Evolutionary conservation across 1,140 invertebrate species (phyloP).

Genomic region (Parapsyche elsis): DNA sequence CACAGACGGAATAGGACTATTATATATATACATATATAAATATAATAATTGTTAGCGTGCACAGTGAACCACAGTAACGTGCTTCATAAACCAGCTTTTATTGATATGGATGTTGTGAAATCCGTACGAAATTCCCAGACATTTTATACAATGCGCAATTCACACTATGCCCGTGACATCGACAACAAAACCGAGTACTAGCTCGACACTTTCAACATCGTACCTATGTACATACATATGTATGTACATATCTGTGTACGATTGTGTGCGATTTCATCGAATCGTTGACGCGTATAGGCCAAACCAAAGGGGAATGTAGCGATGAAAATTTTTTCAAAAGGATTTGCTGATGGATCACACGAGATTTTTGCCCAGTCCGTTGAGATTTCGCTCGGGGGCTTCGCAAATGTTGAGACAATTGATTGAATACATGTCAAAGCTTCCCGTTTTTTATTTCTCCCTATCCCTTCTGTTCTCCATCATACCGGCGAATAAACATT

Average conservation of each 20-base stretch:
- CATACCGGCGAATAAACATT: neutral
- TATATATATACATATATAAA: too few relatives aligned
- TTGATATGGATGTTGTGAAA: too few relatives aligned
- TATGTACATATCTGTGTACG: neutral
- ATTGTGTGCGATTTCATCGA: neutral
- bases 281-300: too few relatives aligned
- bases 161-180: neutral
- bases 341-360: neutral
- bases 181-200: neutral
- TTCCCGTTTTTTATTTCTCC: neutral
- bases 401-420: conserved; percentile 4
- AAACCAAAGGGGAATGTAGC: too few relatives aligned
- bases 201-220: neutral
- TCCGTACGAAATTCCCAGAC: too few relatives aligned
- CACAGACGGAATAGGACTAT: too few relatives aligned
- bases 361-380: neutral
- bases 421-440: conserved; percentile 11
- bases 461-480: neutral
- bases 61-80: too few relatives aligned
- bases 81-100: too few relatives aligned
- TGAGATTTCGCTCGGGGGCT: neutral
- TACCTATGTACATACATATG: neutral
- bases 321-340: neutral
- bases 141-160: too few relatives aligned
- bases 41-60: too few relatives aligned